Evolutionary conservation across 2,888 invertebrate genomes (phyloP).

Genomic region (Phyllotreta striolata): DNA sequence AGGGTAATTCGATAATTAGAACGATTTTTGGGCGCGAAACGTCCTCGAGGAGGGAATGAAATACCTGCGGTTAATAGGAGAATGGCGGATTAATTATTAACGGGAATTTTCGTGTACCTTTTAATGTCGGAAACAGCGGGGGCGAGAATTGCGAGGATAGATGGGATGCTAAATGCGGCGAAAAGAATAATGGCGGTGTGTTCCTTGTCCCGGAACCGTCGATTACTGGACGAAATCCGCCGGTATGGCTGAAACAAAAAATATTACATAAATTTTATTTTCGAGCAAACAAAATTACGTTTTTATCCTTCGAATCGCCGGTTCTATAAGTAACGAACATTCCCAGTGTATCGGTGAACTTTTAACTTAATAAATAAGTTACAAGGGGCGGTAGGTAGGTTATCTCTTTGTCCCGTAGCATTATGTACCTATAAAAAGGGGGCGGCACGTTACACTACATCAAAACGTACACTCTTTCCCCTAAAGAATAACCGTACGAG

Average conservation of each 20-base stretch:
- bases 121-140: constrained; percentile 80
- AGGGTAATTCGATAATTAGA: constrained; percentile 17
- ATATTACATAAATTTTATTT: too few relatives aligned
- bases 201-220: constrained; percentile 65
- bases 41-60: constrained; percentile 3
- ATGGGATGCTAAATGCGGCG: constrained; percentile 79
- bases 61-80: too few relatives aligned
- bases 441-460: constrained; percentile 25
- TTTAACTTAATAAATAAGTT: too few relatives aligned
- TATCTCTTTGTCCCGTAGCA: too few relatives aligned
- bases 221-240: constrained; percentile 68
- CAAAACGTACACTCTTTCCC: constrained; percentile 30
- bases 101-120: constrained; percentile 69
- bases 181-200: constrained; percentile 81
- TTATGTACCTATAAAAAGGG: too few relatives aligned
- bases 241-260: constrained; percentile 64
- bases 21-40: constrained; percentile 8
- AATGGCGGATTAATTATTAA: background rate
- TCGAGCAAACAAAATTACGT: too few relatives aligned
- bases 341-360: too few relatives aligned
- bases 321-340: too few relatives aligned
- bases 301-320: too few relatives aligned
- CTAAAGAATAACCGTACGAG: constrained; percentile 31
- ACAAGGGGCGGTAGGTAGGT: too few relatives aligned
- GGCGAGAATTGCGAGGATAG: constrained; percentile 79